These are phyloP conservation scores for Ceratotherium simum DNA, from an alignment of 2,113 vertebrate genomes.

Conservation along the genomic window DNA sequence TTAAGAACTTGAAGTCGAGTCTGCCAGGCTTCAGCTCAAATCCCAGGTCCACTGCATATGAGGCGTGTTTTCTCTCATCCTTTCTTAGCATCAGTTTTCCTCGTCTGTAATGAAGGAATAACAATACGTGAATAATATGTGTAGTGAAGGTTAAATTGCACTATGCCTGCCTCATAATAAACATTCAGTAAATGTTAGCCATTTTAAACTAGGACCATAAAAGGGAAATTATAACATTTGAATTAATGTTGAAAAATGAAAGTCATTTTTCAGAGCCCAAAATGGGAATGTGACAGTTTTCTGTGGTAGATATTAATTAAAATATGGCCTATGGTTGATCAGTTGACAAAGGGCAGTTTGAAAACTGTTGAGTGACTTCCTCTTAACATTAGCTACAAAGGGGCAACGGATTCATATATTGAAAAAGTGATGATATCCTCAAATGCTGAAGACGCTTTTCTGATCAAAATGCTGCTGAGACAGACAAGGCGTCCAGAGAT, in stretches of 20 bases:
- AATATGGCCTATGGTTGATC: neutral
- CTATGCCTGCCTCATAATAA: neutral
- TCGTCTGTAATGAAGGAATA: neutral
- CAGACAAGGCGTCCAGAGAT: constrained; percentile 98
- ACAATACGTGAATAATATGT: neutral
- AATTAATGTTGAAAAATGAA: constrained; percentile 1
- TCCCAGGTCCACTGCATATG: neutral
- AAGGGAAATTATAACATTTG: neutral
- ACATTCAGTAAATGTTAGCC: neutral
- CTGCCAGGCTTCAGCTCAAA: neutral
- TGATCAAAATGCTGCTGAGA: constrained; percentile 98
- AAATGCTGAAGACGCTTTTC: constrained; percentile 98
- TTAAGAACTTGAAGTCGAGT: neutral
- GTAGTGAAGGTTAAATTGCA: neutral
- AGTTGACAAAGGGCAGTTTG: neutral
- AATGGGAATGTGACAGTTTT: neutral
- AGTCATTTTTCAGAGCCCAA: neutral
- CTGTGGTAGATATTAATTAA: neutral
- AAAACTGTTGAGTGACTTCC: constrained; percentile 52
- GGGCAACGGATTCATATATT: constrained; percentile 97
- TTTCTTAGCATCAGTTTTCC: neutral
- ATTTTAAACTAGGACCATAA: neutral
- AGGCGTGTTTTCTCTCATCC: neutral
- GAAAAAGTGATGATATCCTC: constrained; percentile 99
- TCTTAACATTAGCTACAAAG: constrained; percentile 94